Evolutionary conservation across 1,140 invertebrate genomes (phyloP), one percentile per base, ranked within the genome.

Genomic region (Atopsyche davidsoni): DNA sequence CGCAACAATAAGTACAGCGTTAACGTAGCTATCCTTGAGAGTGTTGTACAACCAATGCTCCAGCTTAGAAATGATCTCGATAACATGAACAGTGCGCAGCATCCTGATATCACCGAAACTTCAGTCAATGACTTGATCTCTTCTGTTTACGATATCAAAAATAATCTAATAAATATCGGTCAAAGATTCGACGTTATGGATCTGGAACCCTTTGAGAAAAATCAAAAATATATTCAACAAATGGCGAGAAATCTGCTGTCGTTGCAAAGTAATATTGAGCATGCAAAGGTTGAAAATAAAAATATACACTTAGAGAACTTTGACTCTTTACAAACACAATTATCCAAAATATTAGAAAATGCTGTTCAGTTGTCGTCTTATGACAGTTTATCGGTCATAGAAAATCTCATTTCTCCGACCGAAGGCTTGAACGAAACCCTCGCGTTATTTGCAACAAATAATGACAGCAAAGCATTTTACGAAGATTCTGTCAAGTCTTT

Each of bases 201-300:
- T 32, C 43, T 57, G 35, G 43, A 60, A 35, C 53, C 60, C n/a
- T 51, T 67, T 50, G 73, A 72, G 22, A 70, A 72, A 51, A 74
- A 73, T 61, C 53, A 70, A 39, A 66, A 73, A 56, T 64, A 69
- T 11, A 58, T 78, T 9, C 68, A 68, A 59, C 74, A 74, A 60
- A 69, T 77, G 62, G 68, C 75, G 11, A 71, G 75, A 63, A 73
- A 69, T 24, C 60, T 78, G 19, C 66, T 68, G 31, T 50, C 62
- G 28, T 59, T 77, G 44, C 69, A 76, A 62, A 69, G 67, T 41
- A 68, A 64, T 58, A 58, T 75, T 25, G 51, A 58, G 25, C 22
- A 38, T 1, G 24, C 38, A 18, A n/a, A 55, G 16, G 50, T 25
- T 7, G 7, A 50, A 16, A 52, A 59, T 32, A 61, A 65, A 49